These are phyloP conservation scores for Archivesica marissinica DNA, from an alignment of 1,140 invertebrate species.

Conservation along the genomic window DNA sequence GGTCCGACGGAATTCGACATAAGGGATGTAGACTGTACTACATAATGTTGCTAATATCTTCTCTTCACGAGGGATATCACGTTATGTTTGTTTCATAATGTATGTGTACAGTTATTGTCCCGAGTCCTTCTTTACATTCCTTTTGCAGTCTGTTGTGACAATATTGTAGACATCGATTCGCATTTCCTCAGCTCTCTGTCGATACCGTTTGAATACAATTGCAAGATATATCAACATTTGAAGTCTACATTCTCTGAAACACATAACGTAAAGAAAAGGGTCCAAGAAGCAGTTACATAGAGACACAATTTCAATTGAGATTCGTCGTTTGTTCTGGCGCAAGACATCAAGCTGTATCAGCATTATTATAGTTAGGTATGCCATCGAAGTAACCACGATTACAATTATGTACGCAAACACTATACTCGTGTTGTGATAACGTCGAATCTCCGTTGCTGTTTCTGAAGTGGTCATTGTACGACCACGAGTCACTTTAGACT, in stretches of 20 bases:
- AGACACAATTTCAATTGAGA: neutral
- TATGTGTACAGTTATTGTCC: too few relatives aligned
- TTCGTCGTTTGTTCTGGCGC: neutral
- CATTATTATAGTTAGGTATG: conserved; percentile 1
- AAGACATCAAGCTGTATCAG: neutral
- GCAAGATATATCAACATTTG: neutral
- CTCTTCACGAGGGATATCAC: too few relatives aligned
- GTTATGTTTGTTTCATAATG: too few relatives aligned
- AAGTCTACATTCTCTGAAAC: conserved; percentile 36
- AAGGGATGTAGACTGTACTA: too few relatives aligned
- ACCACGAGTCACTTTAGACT: neutral
- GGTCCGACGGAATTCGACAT: too few relatives aligned
- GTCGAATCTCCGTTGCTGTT: neutral
- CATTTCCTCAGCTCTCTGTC: conserved; percentile 10
- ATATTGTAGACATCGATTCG: conserved; percentile 34
- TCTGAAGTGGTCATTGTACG: neutral
- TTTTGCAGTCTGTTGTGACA: too few relatives aligned
- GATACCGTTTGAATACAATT: neutral
- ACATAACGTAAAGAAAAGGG: conserved; percentile 15
- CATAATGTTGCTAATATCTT: too few relatives aligned
- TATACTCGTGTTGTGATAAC: neutral
- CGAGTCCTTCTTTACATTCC: too few relatives aligned
- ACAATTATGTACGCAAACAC: neutral
- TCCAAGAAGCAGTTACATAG: conserved; percentile 6
- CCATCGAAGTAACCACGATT: neutral